Evolutionary conservation across 2,797 vertebrate species (phyloP).

Genomic region (Tokudaia tokunoshimensis): DNA sequence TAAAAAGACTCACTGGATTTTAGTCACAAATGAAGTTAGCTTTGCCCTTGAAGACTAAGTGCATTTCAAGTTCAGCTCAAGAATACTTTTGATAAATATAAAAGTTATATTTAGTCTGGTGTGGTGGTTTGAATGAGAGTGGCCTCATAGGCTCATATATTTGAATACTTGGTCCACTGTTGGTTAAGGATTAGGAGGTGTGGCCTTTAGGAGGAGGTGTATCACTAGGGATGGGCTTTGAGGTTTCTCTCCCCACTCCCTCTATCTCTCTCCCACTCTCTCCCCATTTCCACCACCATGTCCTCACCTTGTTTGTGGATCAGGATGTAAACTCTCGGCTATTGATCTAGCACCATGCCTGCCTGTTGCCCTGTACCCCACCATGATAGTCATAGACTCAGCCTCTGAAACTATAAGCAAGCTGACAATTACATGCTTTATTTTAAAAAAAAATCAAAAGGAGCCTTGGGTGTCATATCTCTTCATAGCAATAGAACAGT

Average conservation of each 20-base stretch:
- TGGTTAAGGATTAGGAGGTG: not conserved
- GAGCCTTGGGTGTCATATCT: not conserved
- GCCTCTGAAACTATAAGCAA: not conserved
- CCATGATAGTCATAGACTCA: not conserved
- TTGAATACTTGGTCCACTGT: not conserved
- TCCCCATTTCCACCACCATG: not conserved
- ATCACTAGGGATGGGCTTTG: not conserved
- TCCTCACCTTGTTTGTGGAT: not conserved
- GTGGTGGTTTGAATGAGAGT: not conserved
- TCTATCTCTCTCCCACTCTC: not conserved
- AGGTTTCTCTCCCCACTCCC: not conserved
- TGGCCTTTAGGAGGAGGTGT: not conserved
- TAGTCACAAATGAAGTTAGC: not conserved
- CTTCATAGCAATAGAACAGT: not conserved
- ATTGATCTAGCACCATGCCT: not conserved
- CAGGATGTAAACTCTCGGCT: not conserved
- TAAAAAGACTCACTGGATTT: not conserved
- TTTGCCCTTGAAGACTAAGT: slow-evolving; percentile 17
- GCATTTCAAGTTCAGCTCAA: not conserved
- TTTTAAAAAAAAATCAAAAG: not conserved
- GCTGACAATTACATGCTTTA: not conserved
- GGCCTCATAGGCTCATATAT: not conserved
- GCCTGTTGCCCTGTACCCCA: not conserved
- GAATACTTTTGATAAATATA: not conserved
- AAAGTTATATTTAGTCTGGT: not conserved